These are phyloP conservation scores for Amphipyra tragopoginis DNA, from an alignment of 2,888 invertebrate species.

Conservation along the genomic window DNA sequence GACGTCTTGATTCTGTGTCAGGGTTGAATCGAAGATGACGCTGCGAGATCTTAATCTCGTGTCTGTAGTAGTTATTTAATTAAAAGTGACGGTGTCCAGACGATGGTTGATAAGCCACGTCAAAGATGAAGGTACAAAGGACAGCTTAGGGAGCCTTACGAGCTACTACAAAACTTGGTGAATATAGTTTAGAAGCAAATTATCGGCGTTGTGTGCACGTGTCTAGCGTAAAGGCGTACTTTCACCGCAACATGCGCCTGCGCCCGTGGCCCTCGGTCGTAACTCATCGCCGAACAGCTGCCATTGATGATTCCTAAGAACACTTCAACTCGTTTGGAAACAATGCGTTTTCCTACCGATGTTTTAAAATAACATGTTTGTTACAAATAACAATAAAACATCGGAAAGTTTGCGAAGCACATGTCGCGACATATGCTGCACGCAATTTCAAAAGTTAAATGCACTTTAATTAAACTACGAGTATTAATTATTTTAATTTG, in stretches of 20 bases:
- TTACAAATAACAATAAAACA: slow-evolving; percentile 21
- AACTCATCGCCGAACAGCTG: slow-evolving; percentile 65
- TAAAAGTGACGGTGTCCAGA: slow-evolving; percentile 65
- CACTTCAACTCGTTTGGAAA: slow-evolving; percentile 54
- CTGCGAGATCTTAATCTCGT: slow-evolving; percentile 64
- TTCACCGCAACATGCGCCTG: slow-evolving; percentile 67
- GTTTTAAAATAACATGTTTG: slow-evolving; percentile 52
- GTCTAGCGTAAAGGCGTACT: slow-evolving; percentile 62
- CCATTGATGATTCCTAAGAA: slow-evolving; percentile 62
- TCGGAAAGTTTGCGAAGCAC: slow-evolving; percentile 20
- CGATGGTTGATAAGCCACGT: slow-evolving; percentile 49
- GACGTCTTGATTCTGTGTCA: slow-evolving; percentile 77
- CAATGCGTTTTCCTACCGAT: slow-evolving; percentile 47
- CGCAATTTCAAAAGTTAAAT: slow-evolving; percentile 10
- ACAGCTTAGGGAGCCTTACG: slow-evolving; percentile 8
- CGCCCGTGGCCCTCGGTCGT: slow-evolving; percentile 61
- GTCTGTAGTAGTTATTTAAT: slow-evolving; percentile 76
- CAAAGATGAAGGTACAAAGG: slow-evolving; percentile 29
- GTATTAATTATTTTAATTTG: too few relatives aligned
- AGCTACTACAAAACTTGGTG: neutral
- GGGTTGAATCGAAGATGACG: slow-evolving; percentile 70
- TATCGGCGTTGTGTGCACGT: slow-evolving; percentile 15
- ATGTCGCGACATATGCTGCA: slow-evolving; percentile 33
- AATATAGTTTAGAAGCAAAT: slow-evolving; percentile 20
- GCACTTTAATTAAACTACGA: neutral